Evolutionary conservation across 1,140 invertebrate species (phyloP), one percentile per base, ranked within the genome.

Genomic region (Ridgeia piscesae): DNA sequence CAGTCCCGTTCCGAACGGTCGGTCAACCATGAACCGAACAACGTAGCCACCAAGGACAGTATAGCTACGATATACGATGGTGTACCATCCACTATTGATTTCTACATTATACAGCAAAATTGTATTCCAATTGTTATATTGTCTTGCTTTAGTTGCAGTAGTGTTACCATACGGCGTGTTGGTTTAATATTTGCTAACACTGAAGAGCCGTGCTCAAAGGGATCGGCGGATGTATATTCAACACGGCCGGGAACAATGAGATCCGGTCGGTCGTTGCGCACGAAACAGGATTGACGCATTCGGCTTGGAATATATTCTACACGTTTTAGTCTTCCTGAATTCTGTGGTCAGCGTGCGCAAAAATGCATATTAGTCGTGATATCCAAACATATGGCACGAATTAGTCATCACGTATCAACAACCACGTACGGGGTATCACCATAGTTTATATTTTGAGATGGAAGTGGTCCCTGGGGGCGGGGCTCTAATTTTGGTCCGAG

Each of bases 1-100:
- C 58, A 77, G 17, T 77, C 58, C 8, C 6, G 58, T 77, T 77
- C 58, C 58, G 58, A 77, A 77, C 58, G 58, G 58, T 77, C 58
- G 58, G 58, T 77, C 58, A 77, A 77, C 58, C 58, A 77, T 77
- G 58, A 77, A 77, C 58, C 58, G 58, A 77, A 77, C 58, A 77
- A 77, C 58, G 58, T 77, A 77, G 58, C 58, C 58, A 77, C 58
- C 58, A 77, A 77, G 14, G 58, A 77, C 27, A 77, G 17, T 77
- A 77, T 77, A 77, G 27, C 14, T 77, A 77, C 58, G 58, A 77
- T 77, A 77, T 31, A 31, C 58, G 27, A 77, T 77, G 58, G 27
- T 77, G 58, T 77, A 77, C 58, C 58, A 77, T 77, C 11, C 2
- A 77, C 58, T 77, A 21, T 77, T 77, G 58, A 77, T 77, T 77